Evolutionary conservation across 2,888 invertebrate genomes (phyloP), one percentile per base, ranked within the genome.

Genomic region (Pecten maximus): DNA sequence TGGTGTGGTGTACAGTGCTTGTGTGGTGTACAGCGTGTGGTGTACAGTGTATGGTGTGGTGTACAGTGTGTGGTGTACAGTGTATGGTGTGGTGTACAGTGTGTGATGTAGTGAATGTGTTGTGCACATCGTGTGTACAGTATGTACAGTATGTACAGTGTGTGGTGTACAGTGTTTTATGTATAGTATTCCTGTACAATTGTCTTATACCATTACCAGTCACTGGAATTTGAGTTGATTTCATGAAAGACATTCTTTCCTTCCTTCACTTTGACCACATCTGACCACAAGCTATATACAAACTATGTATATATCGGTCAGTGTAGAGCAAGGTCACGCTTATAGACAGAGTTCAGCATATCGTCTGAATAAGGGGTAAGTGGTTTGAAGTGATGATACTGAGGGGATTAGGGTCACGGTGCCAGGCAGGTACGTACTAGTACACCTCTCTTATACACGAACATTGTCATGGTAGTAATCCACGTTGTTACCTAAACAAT

Each of bases 271-370:
- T 74, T 74, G 74, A 74, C 28, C 28, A 74, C 74, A 28, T 28
- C 74, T 74, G 28, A 74, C 74, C 74, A 74, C 74, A 74, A 35
- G 28, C 12, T 74, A 35, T 28, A 35, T 3, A n/a, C n/a, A n/a
- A n/a, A n/a, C n/a, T n/a, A 2, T 50, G 16, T n/a, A 74, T 74
- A 74, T 74, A 74, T 74, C 74, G 74, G 74, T 74, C 74, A 74
- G 28, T 6, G 23, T 28, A n/a, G 44, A 10, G 44, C 4, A 23
- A 19, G 74, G 74, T 28, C 28, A 74, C 74, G 35, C 74, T 74
- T 28, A 74, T 15, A 74, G 74, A 74, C 74, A 35, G 35, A 74
- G 35, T 35, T 74, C 74, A 10, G 10, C 28, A 8, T 28, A 28
- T 10, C 35, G 74, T 35, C 74, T 74, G 44, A 44, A 44, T 28